Percentiles rank a stretch among this genome's conserved stretches.
These are phyloP conservation scores for Apocrypta bakeri DNA, from an alignment of 1,140 invertebrate species.

Conservation along the genomic window DNA sequence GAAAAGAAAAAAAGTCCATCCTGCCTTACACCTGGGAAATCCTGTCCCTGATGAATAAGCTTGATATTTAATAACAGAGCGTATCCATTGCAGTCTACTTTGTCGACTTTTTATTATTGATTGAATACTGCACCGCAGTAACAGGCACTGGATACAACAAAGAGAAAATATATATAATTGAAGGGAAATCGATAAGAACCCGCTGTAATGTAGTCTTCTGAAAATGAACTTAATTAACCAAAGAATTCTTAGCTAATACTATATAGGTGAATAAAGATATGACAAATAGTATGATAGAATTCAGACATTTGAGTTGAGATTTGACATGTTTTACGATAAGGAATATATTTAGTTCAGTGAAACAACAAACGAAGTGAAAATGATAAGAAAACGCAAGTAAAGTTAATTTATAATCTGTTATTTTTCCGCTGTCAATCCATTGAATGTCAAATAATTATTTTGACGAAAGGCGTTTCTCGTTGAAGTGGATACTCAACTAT, in stretches of 20 bases:
- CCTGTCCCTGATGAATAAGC: constrained; percentile 58
- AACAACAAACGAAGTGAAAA: not conserved
- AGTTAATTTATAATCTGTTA: not conserved
- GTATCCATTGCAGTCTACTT: constrained; percentile 35
- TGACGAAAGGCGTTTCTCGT: not conserved
- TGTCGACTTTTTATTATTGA: constrained; percentile 52
- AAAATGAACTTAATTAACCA: not conserved
- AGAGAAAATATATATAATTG: not conserved
- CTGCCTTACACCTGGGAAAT: constrained; percentile 59
- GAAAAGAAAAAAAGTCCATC: not conserved
- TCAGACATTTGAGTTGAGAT: not conserved
- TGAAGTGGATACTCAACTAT: not conserved
- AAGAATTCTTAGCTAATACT: not conserved
- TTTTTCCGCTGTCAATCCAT: not conserved
- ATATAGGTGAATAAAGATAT: not conserved
- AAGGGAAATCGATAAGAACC: constrained; percentile 17
- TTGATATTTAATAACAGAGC: constrained; percentile 61
- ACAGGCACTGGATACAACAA: constrained; percentile 30
- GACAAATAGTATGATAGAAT: too few species aligned
- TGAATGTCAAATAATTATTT: not conserved
- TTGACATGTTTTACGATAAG: not conserved
- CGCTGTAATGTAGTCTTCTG: not conserved
- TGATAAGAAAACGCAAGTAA: too few species aligned
- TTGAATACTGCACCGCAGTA: constrained; percentile 5
- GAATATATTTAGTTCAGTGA: not conserved